Conservation (phyloP, 2,797 vertebrate genomes). For the Astyanax mexicanus region DNA sequence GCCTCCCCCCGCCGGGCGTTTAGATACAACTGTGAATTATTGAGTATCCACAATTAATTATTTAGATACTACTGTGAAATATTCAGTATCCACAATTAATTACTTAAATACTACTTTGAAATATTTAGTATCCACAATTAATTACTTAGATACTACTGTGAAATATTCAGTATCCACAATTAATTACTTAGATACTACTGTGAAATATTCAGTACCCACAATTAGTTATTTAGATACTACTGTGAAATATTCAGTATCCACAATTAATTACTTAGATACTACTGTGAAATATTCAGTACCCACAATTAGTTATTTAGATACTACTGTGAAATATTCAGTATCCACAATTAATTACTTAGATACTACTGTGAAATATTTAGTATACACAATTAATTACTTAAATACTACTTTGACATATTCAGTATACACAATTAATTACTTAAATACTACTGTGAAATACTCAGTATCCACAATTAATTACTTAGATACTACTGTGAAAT, state of each 20-base stretch:
- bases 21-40: not conserved
- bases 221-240: too few relatives aligned
- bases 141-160: too few relatives aligned
- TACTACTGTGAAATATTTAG: not conserved
- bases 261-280: not conserved
- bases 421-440: not conserved
- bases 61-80: not conserved
- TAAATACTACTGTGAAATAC: not conserved
- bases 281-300: not conserved
- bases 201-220: not conserved
- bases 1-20: not conserved
- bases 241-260: not conserved
- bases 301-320: too few relatives aligned
- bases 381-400: not conserved
- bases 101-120: not conserved
- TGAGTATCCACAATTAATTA: not conserved
- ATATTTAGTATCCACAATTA: not conserved
- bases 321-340: not conserved
- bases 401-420: not conserved
- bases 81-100: not conserved
- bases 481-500: not conserved
- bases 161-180: not conserved
- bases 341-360: not conserved
- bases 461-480: not conserved
- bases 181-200: not conserved